phyloP scores from a whole-genome alignment of 2,797 vertebrate genomes.

The Scomberomorus guttatus region DNA sequence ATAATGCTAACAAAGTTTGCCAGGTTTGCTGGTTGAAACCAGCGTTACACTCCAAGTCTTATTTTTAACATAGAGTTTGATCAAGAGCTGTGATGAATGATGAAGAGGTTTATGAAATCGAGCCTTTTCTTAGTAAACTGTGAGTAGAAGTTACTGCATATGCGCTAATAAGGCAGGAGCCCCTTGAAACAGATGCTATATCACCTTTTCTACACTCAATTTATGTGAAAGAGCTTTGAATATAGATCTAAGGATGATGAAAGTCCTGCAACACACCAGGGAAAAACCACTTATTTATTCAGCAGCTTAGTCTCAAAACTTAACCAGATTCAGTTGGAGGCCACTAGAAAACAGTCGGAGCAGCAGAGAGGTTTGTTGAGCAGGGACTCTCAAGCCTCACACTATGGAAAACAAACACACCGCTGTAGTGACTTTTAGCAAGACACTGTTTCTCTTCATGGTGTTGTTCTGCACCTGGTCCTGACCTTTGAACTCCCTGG shows the following conservation, averaged over 20 bases:
- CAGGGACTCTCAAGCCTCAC: neutral
- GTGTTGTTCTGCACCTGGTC: neutral
- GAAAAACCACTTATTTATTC: constrained; percentile 42
- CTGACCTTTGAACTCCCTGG: constrained; percentile 16
- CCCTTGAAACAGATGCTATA: constrained; percentile 9
- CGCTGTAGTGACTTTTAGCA: neutral
- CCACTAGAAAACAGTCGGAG: neutral
- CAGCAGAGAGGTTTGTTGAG: neutral
- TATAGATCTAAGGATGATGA: constrained; percentile 54
- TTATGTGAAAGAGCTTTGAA: constrained; percentile 23
- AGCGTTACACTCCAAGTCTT: neutral
- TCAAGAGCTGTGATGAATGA: neutral
- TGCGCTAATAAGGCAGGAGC: neutral
- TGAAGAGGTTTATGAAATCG: neutral
- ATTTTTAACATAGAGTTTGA: neutral
- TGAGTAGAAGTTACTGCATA: too few species aligned
- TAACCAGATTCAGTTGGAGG: constrained; percentile 4
- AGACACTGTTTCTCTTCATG: neutral
- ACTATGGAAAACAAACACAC: neutral
- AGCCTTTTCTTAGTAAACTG: neutral
- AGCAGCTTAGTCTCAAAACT: constrained; percentile 25
- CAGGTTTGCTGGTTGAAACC: neutral
- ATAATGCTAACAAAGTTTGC: neutral
- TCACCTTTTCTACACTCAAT: constrained; percentile 18
- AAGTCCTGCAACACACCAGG: constrained; percentile 25